Base-by-base conservation (phyloP, 2,888 invertebrate species). In the Lithophane leautieri region DNA sequence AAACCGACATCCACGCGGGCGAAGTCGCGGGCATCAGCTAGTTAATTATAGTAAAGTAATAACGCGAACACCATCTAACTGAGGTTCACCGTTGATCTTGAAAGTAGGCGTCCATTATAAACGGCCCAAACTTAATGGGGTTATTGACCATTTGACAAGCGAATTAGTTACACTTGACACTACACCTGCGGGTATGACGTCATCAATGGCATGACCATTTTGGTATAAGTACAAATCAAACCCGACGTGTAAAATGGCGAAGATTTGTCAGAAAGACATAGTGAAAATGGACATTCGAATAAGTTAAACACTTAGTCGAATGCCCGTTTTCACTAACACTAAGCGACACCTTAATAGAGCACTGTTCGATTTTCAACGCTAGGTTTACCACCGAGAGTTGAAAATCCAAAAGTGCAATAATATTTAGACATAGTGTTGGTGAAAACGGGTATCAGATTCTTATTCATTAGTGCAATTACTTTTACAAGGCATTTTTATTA, bases 101-200 rank as follows among this genome's bases (percentile, higher is more conserved):
- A 62, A 68, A 61, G 73, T 62, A 72, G 72, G 67, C 58, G 68
- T 69, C 62, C 63, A 73, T 62, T 58, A 67, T 44, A 62, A 61
- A 70, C 58, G 44, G 69, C n/a, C 70, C 70, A 69, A 81, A 58
- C 68, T 76, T 61, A 76, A 81, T 69, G 71, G 65, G 81, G 80
- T 76, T 60, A 81, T 69, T 76, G 81, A 69, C 81, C 81, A 44
- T 72, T 72, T 68, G 81, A 81, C 81, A 81, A 67, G 65, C 54
- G 40, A 42, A 25, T 72, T 81, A 60, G 63, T 69, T 71, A 56
- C 54, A 78, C 56, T 71, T 40, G 52, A 71, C 61, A 61, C 60
- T 62, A 22, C 56, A 81, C 81, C 68, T 69, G 70, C 61, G 54
- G 34, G 19, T 25, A 65, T 81, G 79, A 79, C 76, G 60, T 68